Base-by-base conservation (phyloP, 2,797 vertebrate genomes). In the Saxicola maurus region DNA sequence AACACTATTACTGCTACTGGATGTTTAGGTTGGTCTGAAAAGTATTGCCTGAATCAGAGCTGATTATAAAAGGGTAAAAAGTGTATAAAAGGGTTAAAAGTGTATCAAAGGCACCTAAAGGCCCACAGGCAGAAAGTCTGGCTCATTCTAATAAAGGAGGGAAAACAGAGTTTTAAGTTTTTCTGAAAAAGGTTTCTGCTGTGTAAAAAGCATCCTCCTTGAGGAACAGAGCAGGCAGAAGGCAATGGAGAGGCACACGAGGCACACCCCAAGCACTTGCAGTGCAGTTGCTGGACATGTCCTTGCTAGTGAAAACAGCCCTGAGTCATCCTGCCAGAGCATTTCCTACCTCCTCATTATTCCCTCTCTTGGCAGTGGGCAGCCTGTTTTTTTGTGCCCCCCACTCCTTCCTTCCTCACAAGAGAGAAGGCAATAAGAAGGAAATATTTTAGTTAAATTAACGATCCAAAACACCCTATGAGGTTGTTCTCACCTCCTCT, bases 261-360 rank as follows among this genome's bases (percentile, higher is more conserved):
- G 74, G 78, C 87, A 71, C 92, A 78, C 57, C 84, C 65, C 61
- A 25, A 45, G 66, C 56, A 51, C 48, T 65, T 21, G 11, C 59
- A 82, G 6, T 25, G 84, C 91, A 93, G 85, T 17, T 40, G 91
- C 71, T 66, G 71, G 85, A 79, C 82, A 40, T 48, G 82, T 49
- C 71, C 77, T 66, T 76, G 80, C 89, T 46, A 11, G 87, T 68
- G 66, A 33, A 81, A 66, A 43, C 82, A 80, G 59, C 23, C 85
- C 85, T 76, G 80, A 91, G 59, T 89, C 94, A 86, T 56, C 40
- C 23, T 6, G 37, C 80, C 30, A 6, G 0, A 75, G 66, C 52
- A n/a, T 49, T 62, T 31, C 35, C 77, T 25, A 73, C 82, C 74
- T 89, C 68, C 55, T 89, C 33, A 2, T n/a, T 61, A 61, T 65